A percentile compares a stretch with the other conserved stretches of the same genome.
Conservation (phyloP, 2,113 vertebrate species). For the Chiloscyllium plagiosum region DNA sequence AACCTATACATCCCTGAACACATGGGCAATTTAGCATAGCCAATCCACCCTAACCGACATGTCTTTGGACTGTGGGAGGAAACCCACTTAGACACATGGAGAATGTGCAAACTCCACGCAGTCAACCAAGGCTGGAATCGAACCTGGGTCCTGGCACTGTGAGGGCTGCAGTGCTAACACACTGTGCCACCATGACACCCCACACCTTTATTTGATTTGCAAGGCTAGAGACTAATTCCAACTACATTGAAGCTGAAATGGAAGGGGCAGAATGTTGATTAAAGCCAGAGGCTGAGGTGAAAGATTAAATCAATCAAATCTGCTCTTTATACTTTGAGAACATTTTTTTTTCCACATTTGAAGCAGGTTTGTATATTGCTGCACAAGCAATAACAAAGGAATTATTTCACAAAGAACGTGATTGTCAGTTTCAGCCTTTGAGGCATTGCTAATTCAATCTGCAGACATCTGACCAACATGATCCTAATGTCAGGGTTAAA, state of each 20-base stretch:
- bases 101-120: too few species aligned
- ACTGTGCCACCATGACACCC: too few species aligned
- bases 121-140: too few species aligned
- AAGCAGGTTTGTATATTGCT: not conserved
- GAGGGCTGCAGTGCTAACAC: too few species aligned
- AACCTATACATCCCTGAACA: too few species aligned
- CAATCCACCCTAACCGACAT: too few species aligned
- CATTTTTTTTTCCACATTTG: not conserved
- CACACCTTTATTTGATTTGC: not conserved
- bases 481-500: not conserved
- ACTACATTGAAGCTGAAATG: not conserved
- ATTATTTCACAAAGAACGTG: not conserved
- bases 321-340: not conserved
- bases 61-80: too few species aligned
- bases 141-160: too few species aligned
- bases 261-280: not conserved
- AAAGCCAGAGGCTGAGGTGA: not conserved
- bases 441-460: not conserved
- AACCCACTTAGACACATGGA: too few species aligned
- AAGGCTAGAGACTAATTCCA: not conserved
- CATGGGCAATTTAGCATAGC: too few species aligned
- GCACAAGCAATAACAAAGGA: not conserved
- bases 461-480: not conserved
- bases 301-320: not conserved
- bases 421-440: too few species aligned